Base-by-base conservation (phyloP, 2,797 vertebrate species). In the Sebastes taczanowskii region DNA sequence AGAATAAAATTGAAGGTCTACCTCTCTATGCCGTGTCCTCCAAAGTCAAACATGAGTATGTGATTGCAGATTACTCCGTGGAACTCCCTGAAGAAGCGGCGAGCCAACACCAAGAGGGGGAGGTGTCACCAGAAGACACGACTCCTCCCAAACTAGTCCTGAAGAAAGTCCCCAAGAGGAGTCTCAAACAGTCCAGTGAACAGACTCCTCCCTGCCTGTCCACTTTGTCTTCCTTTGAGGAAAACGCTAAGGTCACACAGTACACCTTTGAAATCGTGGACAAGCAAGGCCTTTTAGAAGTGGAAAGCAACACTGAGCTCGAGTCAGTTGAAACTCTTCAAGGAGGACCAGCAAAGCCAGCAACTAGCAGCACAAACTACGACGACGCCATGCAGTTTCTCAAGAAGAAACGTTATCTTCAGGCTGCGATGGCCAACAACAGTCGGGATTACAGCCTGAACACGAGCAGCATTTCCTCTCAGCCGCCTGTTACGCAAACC, bases 321-420 rank as follows among this genome's bases (percentile, higher is more conserved):
- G 98, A 99, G 90, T 95, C 97, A 10, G 97, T 96, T 0, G 98
- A 99, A 87, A 91, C 96, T 4, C 95, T 98, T 80, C 98, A 97
- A 83, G 97, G 96, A 74, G 97, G 96, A 73, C 96, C 96, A 79
- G 91, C 97, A 52, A 99, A 99, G 89, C 97, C 97, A 34, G 95
- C 96, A 53, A 94, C 97, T 53, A 98, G 96, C 95, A 99, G 97
- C 93, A 98, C 98, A 90, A 99, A 99, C 87, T 99, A 99, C 1
- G 98, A 99, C 0, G 98, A 99, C 16, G 98, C 98, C 93, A 98
- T 99, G 98, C 98, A 99, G 88, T 99, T 99, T 88, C 96, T 99
- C 88, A 99, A 99, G 95, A 99, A 99, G 94, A 99, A 98, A 77
- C 96, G 98, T 1, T 99, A 99, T 88, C 96, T 99, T 71, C 98